These are phyloP conservation scores for Phragmatobia fuliginosa DNA, from an alignment of 2,888 invertebrate species.

Conservation along the genomic window DNA sequence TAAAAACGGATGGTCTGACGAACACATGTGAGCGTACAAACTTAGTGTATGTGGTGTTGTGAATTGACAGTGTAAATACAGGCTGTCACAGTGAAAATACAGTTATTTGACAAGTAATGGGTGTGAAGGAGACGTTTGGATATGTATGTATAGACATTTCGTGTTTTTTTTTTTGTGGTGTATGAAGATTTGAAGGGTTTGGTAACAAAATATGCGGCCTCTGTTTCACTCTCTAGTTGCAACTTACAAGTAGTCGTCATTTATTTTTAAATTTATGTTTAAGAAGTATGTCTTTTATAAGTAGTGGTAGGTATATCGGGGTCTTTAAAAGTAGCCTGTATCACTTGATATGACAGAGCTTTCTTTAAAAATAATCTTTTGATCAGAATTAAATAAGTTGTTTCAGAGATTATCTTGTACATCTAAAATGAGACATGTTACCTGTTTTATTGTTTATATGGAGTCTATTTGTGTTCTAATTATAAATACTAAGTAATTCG, in stretches of 20 bases:
- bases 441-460: no score
- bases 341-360: background rate
- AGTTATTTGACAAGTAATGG: conserved; percentile 12
- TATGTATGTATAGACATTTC: conserved; percentile 41
- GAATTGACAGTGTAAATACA: conserved; percentile 16
- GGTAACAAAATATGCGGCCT: background rate
- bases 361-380: background rate
- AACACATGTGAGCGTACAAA: conserved; percentile 12
- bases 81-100: background rate
- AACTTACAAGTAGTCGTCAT: background rate
- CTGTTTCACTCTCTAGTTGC: background rate
- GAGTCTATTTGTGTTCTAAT: no score
- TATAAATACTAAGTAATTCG: no score
- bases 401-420: background rate
- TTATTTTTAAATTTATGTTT: background rate
- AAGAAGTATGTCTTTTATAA: background rate
- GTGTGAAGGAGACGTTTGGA: conserved; percentile 26
- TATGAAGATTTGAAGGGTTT: no score
- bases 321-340: background rate
- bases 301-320: background rate
- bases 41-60: conserved; percentile 7
- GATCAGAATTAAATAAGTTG: background rate
- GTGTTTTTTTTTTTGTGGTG: background rate
- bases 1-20: conserved; percentile 31
- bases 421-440: background rate